Percentiles rank a stretch among this genome's conserved stretches.
These are phyloP conservation scores for Trachythela sp. DNA, from an alignment of 64 coral and sea anemone genomes.

Conservation along the genomic window DNA sequence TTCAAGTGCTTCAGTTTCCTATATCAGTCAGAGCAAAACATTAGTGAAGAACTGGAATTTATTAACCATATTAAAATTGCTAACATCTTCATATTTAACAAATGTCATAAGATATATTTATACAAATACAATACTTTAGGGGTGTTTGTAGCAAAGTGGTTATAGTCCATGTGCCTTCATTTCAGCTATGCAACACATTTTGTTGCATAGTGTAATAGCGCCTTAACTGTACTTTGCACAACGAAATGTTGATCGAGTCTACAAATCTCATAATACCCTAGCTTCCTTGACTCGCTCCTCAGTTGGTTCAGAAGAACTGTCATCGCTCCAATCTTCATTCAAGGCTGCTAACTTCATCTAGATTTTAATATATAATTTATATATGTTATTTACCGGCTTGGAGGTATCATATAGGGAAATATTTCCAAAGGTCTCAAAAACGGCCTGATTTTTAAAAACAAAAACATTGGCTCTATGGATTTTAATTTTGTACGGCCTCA, in stretches of 20 bases:
- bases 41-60: not conserved
- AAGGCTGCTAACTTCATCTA: constrained; percentile 68
- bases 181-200: no score
- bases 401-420: not conserved
- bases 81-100: no score
- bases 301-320: constrained; percentile 60
- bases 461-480: no score
- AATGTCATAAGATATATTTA: no score
- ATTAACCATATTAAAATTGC: no score
- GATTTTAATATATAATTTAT: not conserved
- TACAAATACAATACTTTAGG: no score
- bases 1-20: constrained; percentile 90
- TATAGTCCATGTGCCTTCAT: no score
- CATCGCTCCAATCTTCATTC: constrained; percentile 75
- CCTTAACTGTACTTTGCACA: not conserved
- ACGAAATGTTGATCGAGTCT: not conserved
- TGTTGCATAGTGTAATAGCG: no score
- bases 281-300: constrained; percentile 76
- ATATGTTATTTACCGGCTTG: not conserved
- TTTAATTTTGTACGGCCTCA: no score
- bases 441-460: no score
- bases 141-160: no score
- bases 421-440: not conserved
- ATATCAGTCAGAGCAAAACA: not conserved
- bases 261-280: constrained; percentile 15